phyloP scores from a whole-genome alignment of 2,797 vertebrate species.

The Myotis pilosus region DNA sequence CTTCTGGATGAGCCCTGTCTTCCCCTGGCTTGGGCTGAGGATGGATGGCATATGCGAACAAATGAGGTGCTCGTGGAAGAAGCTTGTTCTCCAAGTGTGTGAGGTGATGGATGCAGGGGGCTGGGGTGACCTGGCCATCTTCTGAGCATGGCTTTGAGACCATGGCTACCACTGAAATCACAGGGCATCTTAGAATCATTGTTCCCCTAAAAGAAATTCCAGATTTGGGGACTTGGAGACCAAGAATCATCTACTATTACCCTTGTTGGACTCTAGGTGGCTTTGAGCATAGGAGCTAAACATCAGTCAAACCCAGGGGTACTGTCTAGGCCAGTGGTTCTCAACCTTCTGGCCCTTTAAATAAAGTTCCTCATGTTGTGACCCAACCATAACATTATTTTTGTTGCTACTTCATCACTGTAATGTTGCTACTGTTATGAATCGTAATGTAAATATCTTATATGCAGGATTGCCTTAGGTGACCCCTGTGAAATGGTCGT shows the following conservation, averaged over 20 bases:
- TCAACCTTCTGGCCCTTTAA: too few relatives aligned
- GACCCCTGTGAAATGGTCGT: too few relatives aligned
- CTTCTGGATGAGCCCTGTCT: neutral
- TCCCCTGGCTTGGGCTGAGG: neutral
- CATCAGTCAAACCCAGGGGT: neutral
- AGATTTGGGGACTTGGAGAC: neutral
- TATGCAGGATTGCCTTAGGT: too few relatives aligned
- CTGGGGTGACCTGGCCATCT: neutral
- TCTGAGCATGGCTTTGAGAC: neutral
- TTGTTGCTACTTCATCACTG: too few relatives aligned
- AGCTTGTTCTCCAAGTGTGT: neutral
- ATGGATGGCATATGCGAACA: too few relatives aligned
- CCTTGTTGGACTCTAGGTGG: neutral
- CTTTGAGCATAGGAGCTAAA: neutral
- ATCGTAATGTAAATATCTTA: too few relatives aligned
- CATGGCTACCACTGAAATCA: neutral
- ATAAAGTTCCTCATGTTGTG: too few relatives aligned
- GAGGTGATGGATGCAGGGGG: neutral
- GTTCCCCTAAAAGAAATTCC: neutral
- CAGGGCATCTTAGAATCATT: neutral
- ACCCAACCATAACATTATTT: too few relatives aligned
- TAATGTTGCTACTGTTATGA: too few relatives aligned
- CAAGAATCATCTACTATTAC: neutral
- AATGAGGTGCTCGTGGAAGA: neutral
- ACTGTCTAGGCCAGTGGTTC: neutral